Evolutionary conservation across 2,113 vertebrate genomes (phyloP).

Genomic region (Garra rufa): DNA sequence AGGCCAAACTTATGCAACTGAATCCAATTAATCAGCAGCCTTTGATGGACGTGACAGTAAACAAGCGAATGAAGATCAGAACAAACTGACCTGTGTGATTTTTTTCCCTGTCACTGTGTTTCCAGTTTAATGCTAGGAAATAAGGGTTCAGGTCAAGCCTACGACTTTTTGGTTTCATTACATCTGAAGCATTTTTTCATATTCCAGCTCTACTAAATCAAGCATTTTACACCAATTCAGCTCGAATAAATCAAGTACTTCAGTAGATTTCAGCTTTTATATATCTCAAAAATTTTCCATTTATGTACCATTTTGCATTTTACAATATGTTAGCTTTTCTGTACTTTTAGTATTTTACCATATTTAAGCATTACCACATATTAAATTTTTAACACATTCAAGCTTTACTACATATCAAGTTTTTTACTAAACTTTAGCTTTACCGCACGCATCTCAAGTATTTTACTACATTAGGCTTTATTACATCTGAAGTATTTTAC

Average conservation of each 20-base stretch:
- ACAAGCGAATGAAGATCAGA: conserved; percentile 2
- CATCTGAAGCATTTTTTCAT: neutral
- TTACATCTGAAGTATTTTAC: too few species aligned
- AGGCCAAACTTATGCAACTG: conserved; percentile 20
- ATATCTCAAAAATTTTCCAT: neutral
- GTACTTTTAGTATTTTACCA: neutral
- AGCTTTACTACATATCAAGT: neutral
- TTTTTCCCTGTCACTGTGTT: neutral
- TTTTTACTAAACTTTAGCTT: neutral
- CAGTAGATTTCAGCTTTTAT: neutral
- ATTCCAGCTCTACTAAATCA: neutral
- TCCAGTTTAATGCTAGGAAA: neutral
- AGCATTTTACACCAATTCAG: neutral
- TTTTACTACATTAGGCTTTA: too few species aligned
- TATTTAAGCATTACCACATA: too few species aligned
- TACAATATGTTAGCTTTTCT: too few species aligned
- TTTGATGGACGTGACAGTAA: conserved; percentile 3
- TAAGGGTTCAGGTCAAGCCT: neutral
- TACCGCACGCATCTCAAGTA: too few species aligned
- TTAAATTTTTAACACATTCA: neutral
- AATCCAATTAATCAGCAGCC: neutral
- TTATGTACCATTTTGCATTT: neutral
- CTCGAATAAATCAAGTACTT: neutral
- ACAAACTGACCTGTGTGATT: neutral
- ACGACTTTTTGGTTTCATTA: neutral